Percentiles rank a stretch among this genome's conserved stretches.
These are phyloP conservation scores for Chrysolina haemoptera DNA, from an alignment of 2,888 invertebrate genomes.

Conservation along the genomic window DNA sequence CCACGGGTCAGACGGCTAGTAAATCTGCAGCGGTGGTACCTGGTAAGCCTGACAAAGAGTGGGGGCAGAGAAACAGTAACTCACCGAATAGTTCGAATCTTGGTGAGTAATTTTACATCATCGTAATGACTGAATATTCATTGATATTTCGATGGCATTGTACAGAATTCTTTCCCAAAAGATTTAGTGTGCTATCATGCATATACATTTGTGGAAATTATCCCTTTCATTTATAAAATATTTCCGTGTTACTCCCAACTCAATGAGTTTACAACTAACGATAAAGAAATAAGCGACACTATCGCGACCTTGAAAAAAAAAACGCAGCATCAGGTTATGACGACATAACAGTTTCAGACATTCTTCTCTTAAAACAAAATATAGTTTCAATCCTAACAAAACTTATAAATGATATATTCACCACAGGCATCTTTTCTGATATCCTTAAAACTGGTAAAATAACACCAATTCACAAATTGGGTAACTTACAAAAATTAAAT, in stretches of 20 bases:
- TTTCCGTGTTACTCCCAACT: conserved; percentile 19
- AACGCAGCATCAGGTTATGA: conserved; percentile 11
- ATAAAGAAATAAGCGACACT: conserved; percentile 11
- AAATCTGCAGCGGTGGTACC: conserved; percentile 75
- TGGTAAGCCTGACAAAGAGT: conserved; percentile 72
- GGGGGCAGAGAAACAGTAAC: conserved; percentile 65
- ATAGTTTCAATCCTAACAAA: background rate
- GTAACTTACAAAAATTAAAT: background rate
- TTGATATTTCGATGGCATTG: too few relatives aligned
- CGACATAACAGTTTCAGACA: background rate
- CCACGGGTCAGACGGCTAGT: conserved; percentile 69
- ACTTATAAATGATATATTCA: background rate
- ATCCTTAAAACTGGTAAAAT: background rate
- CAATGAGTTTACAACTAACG: conserved; percentile 8
- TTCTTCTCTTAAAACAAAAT: background rate
- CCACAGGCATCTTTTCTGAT: background rate
- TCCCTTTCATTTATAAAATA: too few relatives aligned
- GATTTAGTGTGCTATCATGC: too few relatives aligned
- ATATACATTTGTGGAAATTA: too few relatives aligned
- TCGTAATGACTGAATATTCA: too few relatives aligned
- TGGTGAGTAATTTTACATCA: conserved; percentile 37
- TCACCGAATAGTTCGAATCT: conserved; percentile 42
- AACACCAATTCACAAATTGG: background rate
- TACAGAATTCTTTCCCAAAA: too few relatives aligned
- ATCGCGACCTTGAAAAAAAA: conserved; percentile 9